Evolutionary conservation across 2,888 invertebrate species (phyloP).

Genomic region (Pedicia rivosa): DNA sequence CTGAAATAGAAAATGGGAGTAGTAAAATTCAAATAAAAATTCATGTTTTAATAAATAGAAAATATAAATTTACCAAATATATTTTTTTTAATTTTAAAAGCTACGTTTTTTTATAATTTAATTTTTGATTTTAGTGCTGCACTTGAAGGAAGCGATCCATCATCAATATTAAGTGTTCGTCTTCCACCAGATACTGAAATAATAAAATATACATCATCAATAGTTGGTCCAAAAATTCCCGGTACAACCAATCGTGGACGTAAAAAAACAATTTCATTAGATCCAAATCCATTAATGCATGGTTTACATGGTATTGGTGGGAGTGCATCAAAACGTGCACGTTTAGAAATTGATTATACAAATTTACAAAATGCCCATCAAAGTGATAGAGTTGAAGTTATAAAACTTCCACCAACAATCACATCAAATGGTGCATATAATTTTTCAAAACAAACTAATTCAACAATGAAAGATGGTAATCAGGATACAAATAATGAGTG

Average conservation of each 20-base stretch:
- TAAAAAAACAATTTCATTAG: slow-evolving; percentile 77
- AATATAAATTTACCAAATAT: background rate
- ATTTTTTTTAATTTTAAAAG: slow-evolving; percentile 10
- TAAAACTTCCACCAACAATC: slow-evolving; percentile 57
- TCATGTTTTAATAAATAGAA: too few relatives aligned
- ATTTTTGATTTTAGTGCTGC: slow-evolving; percentile 2
- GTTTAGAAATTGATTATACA: slow-evolving; percentile 31
- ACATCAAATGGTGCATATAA: slow-evolving; percentile 36
- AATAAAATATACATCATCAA: slow-evolving; percentile 76
- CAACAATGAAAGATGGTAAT: slow-evolving; percentile 16
- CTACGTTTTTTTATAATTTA: background rate
- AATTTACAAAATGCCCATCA: slow-evolving; percentile 23
- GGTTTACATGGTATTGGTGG: slow-evolving; percentile 31
- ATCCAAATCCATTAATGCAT: slow-evolving; percentile 43
- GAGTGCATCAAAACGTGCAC: slow-evolving; percentile 31
- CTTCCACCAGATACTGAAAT: slow-evolving; percentile 80
- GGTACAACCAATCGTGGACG: slow-evolving; percentile 72
- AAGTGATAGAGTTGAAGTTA: slow-evolving; percentile 62
- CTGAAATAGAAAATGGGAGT: too few relatives aligned
- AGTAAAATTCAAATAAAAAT: too few relatives aligned
- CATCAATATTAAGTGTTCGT: slow-evolving; percentile 67
- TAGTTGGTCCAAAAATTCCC: slow-evolving; percentile 72
- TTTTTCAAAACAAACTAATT: slow-evolving; percentile 19
- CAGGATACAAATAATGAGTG: slow-evolving; percentile 13
- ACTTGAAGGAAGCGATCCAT: slow-evolving; percentile 46